phyloP scores from a whole-genome alignment of 1,140 invertebrate genomes.

The Oryctes rhinoceros region DNA sequence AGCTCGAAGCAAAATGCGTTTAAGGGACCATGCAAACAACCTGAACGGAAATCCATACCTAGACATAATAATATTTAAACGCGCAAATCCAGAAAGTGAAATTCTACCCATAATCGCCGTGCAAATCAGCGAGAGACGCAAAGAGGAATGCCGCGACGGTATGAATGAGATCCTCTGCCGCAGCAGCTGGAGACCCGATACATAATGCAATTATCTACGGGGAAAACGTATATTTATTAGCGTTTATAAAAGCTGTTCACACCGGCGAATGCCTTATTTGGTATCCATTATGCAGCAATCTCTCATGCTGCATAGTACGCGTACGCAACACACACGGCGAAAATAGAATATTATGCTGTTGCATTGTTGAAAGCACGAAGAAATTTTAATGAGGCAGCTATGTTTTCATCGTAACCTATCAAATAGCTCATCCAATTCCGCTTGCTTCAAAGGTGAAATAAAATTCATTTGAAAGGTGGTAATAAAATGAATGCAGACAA shows the following conservation, averaged over 20 bases:
- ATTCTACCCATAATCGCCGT: slow-evolving; percentile 1
- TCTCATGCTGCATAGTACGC: neutral
- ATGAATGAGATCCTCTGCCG: neutral
- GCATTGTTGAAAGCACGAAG: neutral
- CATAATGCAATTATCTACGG: slow-evolving; percentile 26
- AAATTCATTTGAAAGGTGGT: neutral
- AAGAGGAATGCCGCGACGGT: neutral
- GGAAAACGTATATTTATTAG: slow-evolving; percentile 33
- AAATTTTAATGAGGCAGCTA: neutral
- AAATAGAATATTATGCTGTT: neutral
- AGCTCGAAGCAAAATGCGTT: slow-evolving; percentile 5
- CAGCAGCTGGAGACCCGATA: neutral
- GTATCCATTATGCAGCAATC: slow-evolving; percentile 21
- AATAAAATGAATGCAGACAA: neutral
- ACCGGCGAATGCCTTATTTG: slow-evolving; percentile 8
- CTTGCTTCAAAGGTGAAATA: neutral
- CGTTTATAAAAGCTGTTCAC: slow-evolving; percentile 27
- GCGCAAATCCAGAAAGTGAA: slow-evolving; percentile 1
- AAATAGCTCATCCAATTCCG: neutral
- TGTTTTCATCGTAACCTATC: neutral
- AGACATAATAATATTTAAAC: slow-evolving; percentile 6
- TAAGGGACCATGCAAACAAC: neutral
- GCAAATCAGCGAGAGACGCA: neutral
- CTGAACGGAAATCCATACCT: neutral
- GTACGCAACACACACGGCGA: slow-evolving; percentile 1